Base-by-base conservation (phyloP, 2,888 invertebrate species). In the Yponomeuta sedellus region DNA sequence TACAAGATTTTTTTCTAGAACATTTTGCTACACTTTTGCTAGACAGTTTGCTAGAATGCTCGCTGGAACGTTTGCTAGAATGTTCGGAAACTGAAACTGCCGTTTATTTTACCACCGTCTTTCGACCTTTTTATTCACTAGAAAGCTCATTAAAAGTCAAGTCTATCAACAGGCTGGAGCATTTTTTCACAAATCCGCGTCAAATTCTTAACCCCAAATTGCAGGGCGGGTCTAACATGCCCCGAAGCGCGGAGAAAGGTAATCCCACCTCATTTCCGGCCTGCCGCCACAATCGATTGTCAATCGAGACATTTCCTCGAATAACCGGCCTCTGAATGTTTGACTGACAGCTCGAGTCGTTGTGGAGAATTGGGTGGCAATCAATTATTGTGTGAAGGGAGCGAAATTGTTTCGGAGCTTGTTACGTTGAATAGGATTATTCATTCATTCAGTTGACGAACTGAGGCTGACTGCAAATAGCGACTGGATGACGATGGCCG, bases 301-400 rank as follows among this genome's bases (percentile, higher is more conserved):
- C 80, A 75, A 81, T 81, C 75, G 79, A 73, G 70, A 75, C 73
- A 81, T 80, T 80, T 83, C 83, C 82, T 77, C 67, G 52, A 65
- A 66, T 68, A 65, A 67, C 40, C 67, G 40, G 25, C 62, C 20
- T 62, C 44, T 16, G 22, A 62, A 64, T 69, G 66, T 52, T 68
- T 77, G 78, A 81, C 75, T 78, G 80, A 80, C 79, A 78, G 74
- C 64, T 19, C 5, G 62, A 25, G 19, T 28, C 28, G 19, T 20
- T 59, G 59, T 25, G 20, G 25, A 59, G 20, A 0, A 25, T 59
- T 59, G 59, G 59, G 22, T 66, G 63, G 44, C 44, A 52, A 52
- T 52, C 44, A 52, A 52, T 52, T 52, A 52, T 52, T 12, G 12
- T 52, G 3, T 52, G 44, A 8, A 52, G 44, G 44, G 44, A 12